These are phyloP conservation scores for Schizaphis graminum DNA, from an alignment of 2,888 invertebrate species.

Conservation along the genomic window DNA sequence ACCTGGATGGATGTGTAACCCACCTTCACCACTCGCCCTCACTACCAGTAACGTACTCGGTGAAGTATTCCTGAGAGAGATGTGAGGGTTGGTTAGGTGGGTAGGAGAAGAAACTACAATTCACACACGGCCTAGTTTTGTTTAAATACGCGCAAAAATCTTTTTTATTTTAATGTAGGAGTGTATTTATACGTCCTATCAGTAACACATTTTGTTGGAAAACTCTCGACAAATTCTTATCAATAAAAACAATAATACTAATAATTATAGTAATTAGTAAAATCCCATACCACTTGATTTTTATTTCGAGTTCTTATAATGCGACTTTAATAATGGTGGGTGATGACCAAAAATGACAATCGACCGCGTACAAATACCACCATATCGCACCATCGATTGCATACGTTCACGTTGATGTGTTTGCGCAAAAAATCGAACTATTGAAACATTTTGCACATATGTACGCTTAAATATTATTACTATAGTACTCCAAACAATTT, in stretches of 20 bases:
- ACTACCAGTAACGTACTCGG: neutral
- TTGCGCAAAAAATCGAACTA: neutral
- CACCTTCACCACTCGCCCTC: neutral
- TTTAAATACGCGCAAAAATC: neutral
- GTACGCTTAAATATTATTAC: neutral
- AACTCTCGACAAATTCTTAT: neutral
- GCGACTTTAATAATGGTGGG: neutral
- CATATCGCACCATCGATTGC: neutral
- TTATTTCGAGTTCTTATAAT: neutral
- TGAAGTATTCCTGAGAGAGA: neutral
- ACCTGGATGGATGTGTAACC: neutral
- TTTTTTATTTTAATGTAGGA: neutral
- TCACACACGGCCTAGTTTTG: conserved; percentile 9
- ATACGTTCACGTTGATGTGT: neutral
- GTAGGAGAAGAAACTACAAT: neutral
- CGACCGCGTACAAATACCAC: neutral
- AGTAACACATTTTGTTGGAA: neutral
- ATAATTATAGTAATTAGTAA: neutral
- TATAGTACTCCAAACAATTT: neutral
- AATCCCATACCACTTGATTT: neutral
- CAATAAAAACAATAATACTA: neutral
- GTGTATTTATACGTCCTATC: neutral
- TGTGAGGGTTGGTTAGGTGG: neutral
- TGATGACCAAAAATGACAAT: neutral
- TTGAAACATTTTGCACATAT: neutral